Conservation (phyloP, 2,113 vertebrate species). For the Columba livia region DNA sequence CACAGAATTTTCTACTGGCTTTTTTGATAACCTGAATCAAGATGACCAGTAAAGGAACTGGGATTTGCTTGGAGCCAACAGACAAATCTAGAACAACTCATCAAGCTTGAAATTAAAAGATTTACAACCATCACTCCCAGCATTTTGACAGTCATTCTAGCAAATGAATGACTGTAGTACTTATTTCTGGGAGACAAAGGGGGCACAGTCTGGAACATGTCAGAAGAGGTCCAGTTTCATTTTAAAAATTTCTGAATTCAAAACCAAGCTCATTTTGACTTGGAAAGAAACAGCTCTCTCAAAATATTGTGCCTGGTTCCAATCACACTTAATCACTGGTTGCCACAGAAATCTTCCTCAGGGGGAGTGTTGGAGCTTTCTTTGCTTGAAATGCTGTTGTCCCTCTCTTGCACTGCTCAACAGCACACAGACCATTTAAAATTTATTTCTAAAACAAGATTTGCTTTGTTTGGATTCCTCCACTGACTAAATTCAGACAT, state of each 20-base stretch:
- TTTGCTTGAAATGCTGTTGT: not conserved
- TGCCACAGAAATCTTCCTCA: conserved; percentile 13
- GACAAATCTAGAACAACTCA: not conserved
- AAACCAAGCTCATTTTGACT: not conserved
- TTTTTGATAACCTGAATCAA: not conserved
- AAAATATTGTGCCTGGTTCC: conserved; percentile 10
- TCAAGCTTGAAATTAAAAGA: not conserved
- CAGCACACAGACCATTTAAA: not conserved
- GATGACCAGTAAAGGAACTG: not conserved
- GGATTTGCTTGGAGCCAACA: not conserved
- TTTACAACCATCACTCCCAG: not conserved
- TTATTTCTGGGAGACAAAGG: not conserved
- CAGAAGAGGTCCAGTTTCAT: not conserved
- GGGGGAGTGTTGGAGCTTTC: not conserved
- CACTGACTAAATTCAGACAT: not conserved
- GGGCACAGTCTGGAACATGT: not conserved
- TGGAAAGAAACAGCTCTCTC: not conserved
- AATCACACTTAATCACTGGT: not conserved
- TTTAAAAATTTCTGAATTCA: not conserved
- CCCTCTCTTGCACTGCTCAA: not conserved
- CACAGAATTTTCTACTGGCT: not conserved
- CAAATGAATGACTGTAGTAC: not conserved
- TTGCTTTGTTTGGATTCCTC: not conserved
- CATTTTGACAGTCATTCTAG: not conserved
- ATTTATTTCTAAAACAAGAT: not conserved